A percentile compares a stretch with the other conserved stretches of the same genome.
Evolutionary conservation across 2,888 invertebrate species (phyloP).

Genomic region (Branchellion lobata): DNA sequence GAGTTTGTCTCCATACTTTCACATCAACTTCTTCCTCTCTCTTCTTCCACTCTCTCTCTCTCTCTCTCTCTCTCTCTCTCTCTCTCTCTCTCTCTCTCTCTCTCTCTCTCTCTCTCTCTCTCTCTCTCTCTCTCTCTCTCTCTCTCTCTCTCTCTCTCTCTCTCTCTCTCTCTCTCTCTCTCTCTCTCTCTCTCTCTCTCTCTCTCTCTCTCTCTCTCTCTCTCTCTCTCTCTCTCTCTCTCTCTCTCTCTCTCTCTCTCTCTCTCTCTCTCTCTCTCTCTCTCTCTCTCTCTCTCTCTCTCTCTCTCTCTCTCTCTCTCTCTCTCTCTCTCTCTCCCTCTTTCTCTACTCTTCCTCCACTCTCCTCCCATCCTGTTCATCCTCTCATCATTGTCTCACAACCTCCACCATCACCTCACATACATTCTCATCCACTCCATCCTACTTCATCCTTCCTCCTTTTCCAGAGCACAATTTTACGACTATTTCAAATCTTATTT

Average conservation of each 20-base stretch:
- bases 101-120: conserved; percentile 13
- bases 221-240: not conserved
- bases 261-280: not conserved
- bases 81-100: conserved; percentile 11
- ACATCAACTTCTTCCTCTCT: not conserved
- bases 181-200: not conserved
- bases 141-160: no score
- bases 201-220: no score
- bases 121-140: not conserved
- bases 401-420: not conserved
- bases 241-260: not conserved
- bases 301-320: conserved; percentile 7
- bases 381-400: not conserved
- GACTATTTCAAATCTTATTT: no score
- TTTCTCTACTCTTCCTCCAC: no score
- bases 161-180: no score
- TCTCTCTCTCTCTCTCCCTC: not conserved
- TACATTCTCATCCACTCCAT: not conserved
- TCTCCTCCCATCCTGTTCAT: not conserved
- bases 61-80: conserved; percentile 1
- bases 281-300: not conserved
- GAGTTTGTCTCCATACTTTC: no score
- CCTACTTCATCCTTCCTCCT: not conserved
- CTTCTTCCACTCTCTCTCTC: no score
- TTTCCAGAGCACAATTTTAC: not conserved